Conservation (phyloP, 1,140 invertebrate species). For the Apocrypta bakeri region DNA sequence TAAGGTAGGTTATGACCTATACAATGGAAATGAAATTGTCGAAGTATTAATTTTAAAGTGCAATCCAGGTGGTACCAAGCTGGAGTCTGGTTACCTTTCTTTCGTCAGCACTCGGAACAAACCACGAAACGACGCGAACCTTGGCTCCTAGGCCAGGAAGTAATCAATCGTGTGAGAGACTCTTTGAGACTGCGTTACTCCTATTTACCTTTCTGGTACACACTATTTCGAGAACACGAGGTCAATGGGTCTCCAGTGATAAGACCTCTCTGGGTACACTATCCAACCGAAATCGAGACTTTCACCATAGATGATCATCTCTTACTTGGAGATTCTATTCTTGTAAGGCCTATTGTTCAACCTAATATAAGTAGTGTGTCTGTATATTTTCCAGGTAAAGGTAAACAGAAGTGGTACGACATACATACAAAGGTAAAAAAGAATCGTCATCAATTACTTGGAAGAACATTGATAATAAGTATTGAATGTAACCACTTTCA, state of each 20-base stretch:
- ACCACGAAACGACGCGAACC: conserved; percentile 97
- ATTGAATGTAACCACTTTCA: background rate
- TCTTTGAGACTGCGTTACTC: conserved; percentile 89
- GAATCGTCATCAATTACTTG: background rate
- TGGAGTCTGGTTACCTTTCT: conserved; percentile 86
- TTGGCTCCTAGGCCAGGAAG: conserved; percentile 91
- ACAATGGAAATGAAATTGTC: background rate
- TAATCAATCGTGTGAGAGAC: conserved; percentile 84
- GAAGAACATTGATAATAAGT: background rate
- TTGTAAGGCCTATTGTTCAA: conserved; percentile 91
- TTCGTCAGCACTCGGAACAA: conserved; percentile 88
- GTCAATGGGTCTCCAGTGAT: conserved; percentile 88
- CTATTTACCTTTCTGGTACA: conserved; percentile 97
- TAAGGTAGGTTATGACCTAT: conserved; percentile 60
- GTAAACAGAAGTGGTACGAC: conserved; percentile 81
- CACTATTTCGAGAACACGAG: conserved; percentile 94
- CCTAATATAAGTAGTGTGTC: conserved; percentile 83
- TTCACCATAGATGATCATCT: conserved; percentile 90
- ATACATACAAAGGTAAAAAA: background rate
- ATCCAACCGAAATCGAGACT: conserved; percentile 85
- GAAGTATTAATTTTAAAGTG: background rate
- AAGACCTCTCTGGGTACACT: conserved; percentile 92
- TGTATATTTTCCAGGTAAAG: conserved; percentile 91
- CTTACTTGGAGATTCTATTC: conserved; percentile 87
- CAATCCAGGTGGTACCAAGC: conserved; percentile 93